A percentile compares a stretch with the other conserved stretches of the same genome.
Conservation (phyloP, 2,888 invertebrate species). For the Mongoloraphidia duomilia region DNA sequence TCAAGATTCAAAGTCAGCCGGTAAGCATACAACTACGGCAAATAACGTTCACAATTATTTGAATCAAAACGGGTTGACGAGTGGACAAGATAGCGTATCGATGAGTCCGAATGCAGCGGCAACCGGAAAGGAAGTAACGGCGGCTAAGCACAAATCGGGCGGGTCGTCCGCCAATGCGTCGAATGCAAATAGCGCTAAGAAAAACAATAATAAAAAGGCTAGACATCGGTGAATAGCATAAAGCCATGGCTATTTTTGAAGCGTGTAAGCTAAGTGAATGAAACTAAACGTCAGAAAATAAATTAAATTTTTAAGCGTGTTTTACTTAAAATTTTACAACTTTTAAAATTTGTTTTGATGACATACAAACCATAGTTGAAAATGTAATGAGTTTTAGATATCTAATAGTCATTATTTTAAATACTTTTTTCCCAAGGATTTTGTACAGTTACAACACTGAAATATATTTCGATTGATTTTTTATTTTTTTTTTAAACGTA, state of each 20-base stretch:
- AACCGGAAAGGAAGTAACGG: conserved; percentile 46
- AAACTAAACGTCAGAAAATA: too few relatives aligned
- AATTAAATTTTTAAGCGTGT: too few relatives aligned
- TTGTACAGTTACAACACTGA: too few relatives aligned
- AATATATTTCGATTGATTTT: too few relatives aligned
- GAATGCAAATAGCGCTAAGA: conserved; percentile 44
- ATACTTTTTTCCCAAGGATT: too few relatives aligned
- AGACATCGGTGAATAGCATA: conserved; percentile 52
- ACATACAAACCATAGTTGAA: too few relatives aligned
- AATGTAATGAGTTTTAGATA: too few relatives aligned
- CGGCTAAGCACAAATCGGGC: conserved; percentile 47
- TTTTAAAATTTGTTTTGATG: too few relatives aligned
- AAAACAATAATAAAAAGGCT: conserved; percentile 67
- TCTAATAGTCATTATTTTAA: too few relatives aligned
- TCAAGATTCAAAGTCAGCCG: conserved; percentile 27
- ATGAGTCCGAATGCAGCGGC: conserved; percentile 19
- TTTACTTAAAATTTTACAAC: too few relatives aligned
- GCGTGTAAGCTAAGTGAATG: too few relatives aligned
- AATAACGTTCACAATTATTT: conserved; percentile 6
- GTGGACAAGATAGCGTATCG: conserved; percentile 18
- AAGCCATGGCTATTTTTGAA: not conserved
- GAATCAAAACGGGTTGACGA: conserved; percentile 22
- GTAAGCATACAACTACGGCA: conserved; percentile 25
- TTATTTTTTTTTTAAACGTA: too few relatives aligned
- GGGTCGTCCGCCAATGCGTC: not conserved